These are phyloP conservation scores for Orthosia incerta DNA, from an alignment of 2,888 invertebrate genomes.

Conservation along the genomic window DNA sequence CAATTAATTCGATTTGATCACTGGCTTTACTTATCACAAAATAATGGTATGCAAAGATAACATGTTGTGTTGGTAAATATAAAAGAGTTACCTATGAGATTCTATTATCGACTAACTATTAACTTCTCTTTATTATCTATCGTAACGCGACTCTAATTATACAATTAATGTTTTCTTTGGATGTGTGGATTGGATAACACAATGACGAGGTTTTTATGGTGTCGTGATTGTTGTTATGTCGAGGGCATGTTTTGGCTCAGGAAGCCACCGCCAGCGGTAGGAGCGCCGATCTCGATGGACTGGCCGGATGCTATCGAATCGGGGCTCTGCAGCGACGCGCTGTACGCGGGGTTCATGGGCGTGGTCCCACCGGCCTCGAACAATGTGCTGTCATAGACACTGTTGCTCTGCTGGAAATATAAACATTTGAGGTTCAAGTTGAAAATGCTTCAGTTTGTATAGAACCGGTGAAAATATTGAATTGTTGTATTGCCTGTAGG, in stretches of 20 bases:
- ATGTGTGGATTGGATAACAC: slow-evolving; percentile 65
- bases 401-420: slow-evolving; percentile 91
- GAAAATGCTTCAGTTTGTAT: background rate
- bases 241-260: slow-evolving; percentile 80
- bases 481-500: background rate
- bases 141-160: slow-evolving; percentile 62
- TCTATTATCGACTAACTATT: slow-evolving; percentile 64
- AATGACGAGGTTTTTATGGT: slow-evolving; percentile 59
- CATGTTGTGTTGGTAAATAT: slow-evolving; percentile 44
- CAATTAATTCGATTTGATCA: slow-evolving; percentile 82
- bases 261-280: slow-evolving; percentile 71
- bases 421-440: slow-evolving; percentile 20
- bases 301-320: slow-evolving; percentile 92
- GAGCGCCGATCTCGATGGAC: slow-evolving; percentile 83
- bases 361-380: slow-evolving; percentile 92
- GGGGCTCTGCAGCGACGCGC: slow-evolving; percentile 93
- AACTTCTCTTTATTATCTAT: slow-evolving; percentile 61
- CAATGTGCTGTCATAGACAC: slow-evolving; percentile 94
- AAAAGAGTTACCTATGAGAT: slow-evolving; percentile 62
- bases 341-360: slow-evolving; percentile 93
- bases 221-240: slow-evolving; percentile 81
- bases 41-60: slow-evolving; percentile 58
- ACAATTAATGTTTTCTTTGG: slow-evolving; percentile 70
- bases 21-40: slow-evolving; percentile 82
- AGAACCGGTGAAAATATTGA: too few relatives aligned